Evolutionary conservation across 2,113 vertebrate species (phyloP).

Genomic region (Meleagris gallopavo): DNA sequence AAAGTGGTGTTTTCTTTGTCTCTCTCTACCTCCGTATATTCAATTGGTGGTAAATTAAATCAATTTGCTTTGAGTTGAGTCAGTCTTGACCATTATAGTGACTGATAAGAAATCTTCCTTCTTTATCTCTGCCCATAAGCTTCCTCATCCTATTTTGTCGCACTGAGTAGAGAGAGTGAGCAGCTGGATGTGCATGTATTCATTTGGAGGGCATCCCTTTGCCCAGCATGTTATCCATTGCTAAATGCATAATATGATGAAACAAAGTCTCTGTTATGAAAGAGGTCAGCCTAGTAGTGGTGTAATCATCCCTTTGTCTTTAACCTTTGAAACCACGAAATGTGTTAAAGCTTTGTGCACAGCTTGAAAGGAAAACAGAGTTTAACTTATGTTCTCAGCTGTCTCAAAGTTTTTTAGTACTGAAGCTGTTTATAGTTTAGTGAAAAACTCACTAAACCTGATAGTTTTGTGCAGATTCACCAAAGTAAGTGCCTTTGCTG

Average conservation of each 20-base stretch:
- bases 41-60: not conserved
- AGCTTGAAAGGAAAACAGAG: not conserved
- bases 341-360: conserved; percentile 17
- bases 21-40: not conserved
- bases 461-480: not conserved
- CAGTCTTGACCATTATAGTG: not conserved
- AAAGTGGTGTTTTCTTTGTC: not conserved
- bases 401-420: conserved; percentile 6
- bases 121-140: not conserved
- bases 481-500: not conserved
- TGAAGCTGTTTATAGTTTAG: not conserved
- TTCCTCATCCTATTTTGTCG: not conserved
- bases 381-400: not conserved
- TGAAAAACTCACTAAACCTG: conserved; percentile 5
- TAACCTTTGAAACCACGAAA: conserved; percentile 2
- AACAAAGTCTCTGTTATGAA: not conserved
- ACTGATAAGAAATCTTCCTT: not conserved
- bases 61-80: not conserved
- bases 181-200: not conserved
- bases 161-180: not conserved
- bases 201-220: not conserved
- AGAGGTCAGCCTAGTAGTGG: not conserved
- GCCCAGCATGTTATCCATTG: not conserved
- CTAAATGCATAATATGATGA: not conserved
- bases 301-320: not conserved